Evolutionary conservation across 1,140 invertebrate species (phyloP), one percentile per base, ranked within the genome.

Genomic region (Thereuonema tuberculata): DNA sequence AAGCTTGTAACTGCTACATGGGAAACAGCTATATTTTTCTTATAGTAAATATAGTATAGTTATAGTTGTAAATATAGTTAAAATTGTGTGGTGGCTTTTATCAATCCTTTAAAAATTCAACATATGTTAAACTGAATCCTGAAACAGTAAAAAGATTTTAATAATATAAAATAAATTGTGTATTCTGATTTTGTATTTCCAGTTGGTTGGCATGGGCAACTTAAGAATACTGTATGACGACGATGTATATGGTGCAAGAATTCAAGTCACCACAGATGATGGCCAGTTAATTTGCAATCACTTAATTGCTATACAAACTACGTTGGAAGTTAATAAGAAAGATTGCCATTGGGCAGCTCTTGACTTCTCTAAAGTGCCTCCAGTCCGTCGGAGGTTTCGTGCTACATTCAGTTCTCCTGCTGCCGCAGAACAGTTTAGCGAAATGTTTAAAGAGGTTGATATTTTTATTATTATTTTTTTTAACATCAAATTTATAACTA

Each of bases 221-320:
- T 57, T 81, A 1, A 71, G 72, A 31, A 73, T 81, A 15, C 23
- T 72, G n/a, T 80, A 76, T 57, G 76, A 81, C 67, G 73, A 75
- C n/a, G 72, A 76, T 20, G 67, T 77, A 2, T 77, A 68, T 63
- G 75, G 73, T 0, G 70, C 72, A 12, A 70, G 70, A 25, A 75
- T 81, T 25, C 57, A 69, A n/a, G 65, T 80, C 20, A 68, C 67
- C 31, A 64, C 66, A 2, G 75, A 77, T 27, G 62, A 74, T 37
- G 71, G 72, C 2, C 66, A 73, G n/a, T 58, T 68, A 15, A 49
- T 77, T 1, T 77, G 76, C 59, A 76, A 77, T 37, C 77, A 78
- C 49, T 61, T 79, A 20, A 78, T 81, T 59, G 71, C 70, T 52
- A 70, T 72, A 27, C 73, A 80, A 58, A 76, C 72, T 1, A 64